These are phyloP conservation scores for Eleutherodactylus coqui DNA, from an alignment of 2,797 vertebrate genomes.

Conservation along the genomic window DNA sequence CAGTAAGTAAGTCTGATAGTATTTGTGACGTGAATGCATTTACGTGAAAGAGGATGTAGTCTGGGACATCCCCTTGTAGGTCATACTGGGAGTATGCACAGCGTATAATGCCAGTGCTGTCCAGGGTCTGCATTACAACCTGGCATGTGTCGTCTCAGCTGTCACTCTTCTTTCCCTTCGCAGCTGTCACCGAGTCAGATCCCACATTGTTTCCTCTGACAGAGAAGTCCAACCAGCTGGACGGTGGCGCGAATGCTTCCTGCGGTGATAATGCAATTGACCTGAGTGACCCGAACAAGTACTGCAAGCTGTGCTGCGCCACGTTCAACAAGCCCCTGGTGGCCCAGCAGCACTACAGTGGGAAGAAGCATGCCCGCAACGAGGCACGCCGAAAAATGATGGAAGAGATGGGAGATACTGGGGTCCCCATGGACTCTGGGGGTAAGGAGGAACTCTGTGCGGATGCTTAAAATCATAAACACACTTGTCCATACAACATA, in stretches of 20 bases:
- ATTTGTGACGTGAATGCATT: no score
- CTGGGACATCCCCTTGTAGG: background rate
- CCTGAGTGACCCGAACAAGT: conserved; percentile 78
- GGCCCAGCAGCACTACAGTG: conserved; percentile 83
- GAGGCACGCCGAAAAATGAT: conserved; percentile 76
- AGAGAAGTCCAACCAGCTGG: conserved; percentile 60
- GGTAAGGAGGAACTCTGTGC: conserved; percentile 68
- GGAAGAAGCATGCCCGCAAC: conserved; percentile 86
- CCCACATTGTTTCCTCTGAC: conserved; percentile 14
- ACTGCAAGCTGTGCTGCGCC: conserved; percentile 80
- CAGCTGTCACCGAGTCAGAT: conserved; percentile 54
- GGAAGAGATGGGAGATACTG: conserved; percentile 73
- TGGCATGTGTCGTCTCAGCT: conserved; percentile 26
- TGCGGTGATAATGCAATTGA: conserved; percentile 65
- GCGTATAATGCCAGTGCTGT: background rate
- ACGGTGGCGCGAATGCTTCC: conserved; percentile 48
- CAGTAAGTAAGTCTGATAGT: no score
- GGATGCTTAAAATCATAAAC: no score
- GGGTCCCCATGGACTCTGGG: conserved; percentile 69
- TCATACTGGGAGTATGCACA: background rate
- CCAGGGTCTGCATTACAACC: background rate
- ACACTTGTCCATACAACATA: background rate
- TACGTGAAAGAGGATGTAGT: background rate
- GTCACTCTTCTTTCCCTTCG: conserved; percentile 53
- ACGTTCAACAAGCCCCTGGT: conserved; percentile 81